Evolutionary conservation across 2,797 vertebrate genomes (phyloP).

Genomic region (Dromococcyx pavoninus): DNA sequence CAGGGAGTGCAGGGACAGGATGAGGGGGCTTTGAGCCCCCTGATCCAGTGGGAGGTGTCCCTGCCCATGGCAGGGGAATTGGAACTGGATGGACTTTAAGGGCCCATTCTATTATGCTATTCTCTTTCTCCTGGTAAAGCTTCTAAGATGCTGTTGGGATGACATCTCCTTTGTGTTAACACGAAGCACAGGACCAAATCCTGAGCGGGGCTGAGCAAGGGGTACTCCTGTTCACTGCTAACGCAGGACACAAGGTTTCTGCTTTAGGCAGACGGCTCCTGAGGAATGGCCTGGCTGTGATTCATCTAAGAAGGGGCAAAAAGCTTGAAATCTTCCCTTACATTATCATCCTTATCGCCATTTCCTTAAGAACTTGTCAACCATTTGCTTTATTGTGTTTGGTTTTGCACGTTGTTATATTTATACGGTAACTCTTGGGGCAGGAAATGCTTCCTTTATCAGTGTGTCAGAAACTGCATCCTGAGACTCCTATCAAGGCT

Average conservation of each 20-base stretch:
- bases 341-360: accelerated
- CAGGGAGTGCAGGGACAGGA: no score
- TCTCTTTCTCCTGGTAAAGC: neutral
- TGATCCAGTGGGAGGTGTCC: no score
- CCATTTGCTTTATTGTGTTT: neutral
- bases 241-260: neutral
- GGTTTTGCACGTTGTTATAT: neutral
- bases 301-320: neutral
- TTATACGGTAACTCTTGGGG: accelerated
- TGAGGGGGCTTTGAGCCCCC: no score
- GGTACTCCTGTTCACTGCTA: neutral
- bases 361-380: neutral
- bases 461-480: neutral
- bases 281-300: neutral
- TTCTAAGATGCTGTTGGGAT: neutral
- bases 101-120: no score
- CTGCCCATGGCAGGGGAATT: no score
- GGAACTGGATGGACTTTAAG: no score
- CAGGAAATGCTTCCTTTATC: neutral
- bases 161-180: neutral
- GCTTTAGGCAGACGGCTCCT: accelerated
- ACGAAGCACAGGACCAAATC: neutral
- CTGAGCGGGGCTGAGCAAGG: neutral
- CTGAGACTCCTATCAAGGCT: neutral
- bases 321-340: neutral